Base-by-base conservation (phyloP, 1,140 invertebrate genomes). In the Hylaeus volcanicus region DNA sequence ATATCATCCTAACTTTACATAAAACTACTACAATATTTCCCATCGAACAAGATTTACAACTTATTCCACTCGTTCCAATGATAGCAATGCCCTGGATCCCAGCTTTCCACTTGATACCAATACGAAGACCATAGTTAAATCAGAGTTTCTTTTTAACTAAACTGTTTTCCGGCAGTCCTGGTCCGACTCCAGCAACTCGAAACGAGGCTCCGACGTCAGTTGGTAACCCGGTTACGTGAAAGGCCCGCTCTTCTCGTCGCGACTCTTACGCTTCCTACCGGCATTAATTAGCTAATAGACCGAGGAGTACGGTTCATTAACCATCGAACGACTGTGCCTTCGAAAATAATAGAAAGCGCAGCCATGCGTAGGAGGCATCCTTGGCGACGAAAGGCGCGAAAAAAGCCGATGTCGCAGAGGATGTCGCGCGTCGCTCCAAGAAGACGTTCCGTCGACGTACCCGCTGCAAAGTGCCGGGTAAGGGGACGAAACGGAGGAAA, bases 211-310 rank as follows among this genome's bases (percentile, higher is more conserved):
- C 68, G 58, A 43, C 1, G 5, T 9, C 39, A 72, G 26, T 60
- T 14, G 66, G 51, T 88, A 88, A 88, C 76, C 84, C 74, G 86
- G 64, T 86, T 87, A 83, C 12, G 14, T 45, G 37, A 43, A n/a
- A 43, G 60, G 69, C 37, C 48, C 55, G 12, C 61, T 63, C 66
- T 68, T 37, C 53, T 56, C 53, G 45, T 74, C 58, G 61, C 72
- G 51, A 68, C 79, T 58, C 78, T 88, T 83, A 77, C n/a, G 70
- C 61, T 79, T 79, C 61, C 64, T 81, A 71, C 11, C 11, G 76
- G 73, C 84, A 84, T 89, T 90, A 88, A 90, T 89, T 86, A 88
- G 81, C 85, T 89, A 88, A 90, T 89, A 82, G 87, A 89, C 74
- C 84, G 68, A 86, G 63, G 45, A 72, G 51, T 58, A n/a, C 58